Evolutionary conservation across 1,140 invertebrate species (phyloP), one percentile per base, ranked within the genome.

Genomic region (Thaumetopoea pityocampa): DNA sequence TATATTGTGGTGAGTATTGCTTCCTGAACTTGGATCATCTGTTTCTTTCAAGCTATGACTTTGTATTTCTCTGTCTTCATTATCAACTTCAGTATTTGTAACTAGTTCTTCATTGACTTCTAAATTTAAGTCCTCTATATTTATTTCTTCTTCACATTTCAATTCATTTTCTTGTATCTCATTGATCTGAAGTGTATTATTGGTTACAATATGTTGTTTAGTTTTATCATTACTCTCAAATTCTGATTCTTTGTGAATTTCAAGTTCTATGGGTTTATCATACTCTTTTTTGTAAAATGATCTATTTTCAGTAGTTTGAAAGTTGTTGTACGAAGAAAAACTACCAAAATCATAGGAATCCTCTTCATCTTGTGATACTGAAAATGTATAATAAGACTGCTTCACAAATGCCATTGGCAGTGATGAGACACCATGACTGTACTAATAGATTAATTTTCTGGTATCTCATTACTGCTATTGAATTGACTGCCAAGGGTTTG

Each of bases 71-170:
- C 12, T 14, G 12, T 50, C 45, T 43, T 17, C 27, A 37, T 18
- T 45, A 44, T 52, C 43, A 46, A 28, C 32, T 51, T 48, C 52
- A 10, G 23, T 23, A 48, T 18, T 40, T 4, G 12, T 26, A 11
- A 23, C 35, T 28, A 46, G 45, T 18, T 66, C 57, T 38, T 63
- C 30, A 41, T 69, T 61, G 41, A 84, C 30, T 61, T 72, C 68
- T 48, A 86, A 79, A 67, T 84, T 67, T 47, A 86, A 71, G 63
- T 86, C 84, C 68, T 86, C 84, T 47, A 85, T 51, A 45, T 69
- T 64, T 30, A 55, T 58, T 28, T 83, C 76, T 54, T 85, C 70
- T 26, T 65, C 81, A 45, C 45, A 48, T 50, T 57, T 66, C 33
- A 50, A 15, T 34, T 52, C 45, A 47, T 55, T 60, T 45, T 58